Evolutionary conservation across 2,888 invertebrate genomes (phyloP), one percentile per base, ranked within the genome.

Genomic region (Acanthosoma haemorrhoidale): DNA sequence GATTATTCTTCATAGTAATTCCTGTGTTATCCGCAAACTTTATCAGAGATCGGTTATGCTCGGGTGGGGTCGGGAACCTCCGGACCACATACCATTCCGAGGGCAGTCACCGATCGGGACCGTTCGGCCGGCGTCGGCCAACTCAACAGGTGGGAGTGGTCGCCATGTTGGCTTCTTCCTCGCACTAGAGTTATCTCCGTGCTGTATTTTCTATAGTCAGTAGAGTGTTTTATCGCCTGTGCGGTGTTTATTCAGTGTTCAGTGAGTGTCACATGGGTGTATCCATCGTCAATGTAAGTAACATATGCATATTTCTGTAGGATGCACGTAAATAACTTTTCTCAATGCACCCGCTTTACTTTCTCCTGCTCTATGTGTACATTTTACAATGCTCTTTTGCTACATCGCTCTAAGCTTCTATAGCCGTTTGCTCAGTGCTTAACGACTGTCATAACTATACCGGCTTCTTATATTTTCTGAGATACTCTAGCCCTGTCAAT

Each of bases 101-200:
- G 43, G 43, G 31, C 34, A 51, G 51, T 51, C 51, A 25, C 51
- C 25, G 68, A 60, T 60, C 60, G 60, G 36, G 43, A 18, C 29
- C 21, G 18, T 41, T 68, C 71, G 71, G 68, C 16, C 31, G 13
- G 51, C 29, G 21, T 34, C 68, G 60, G 39, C 21, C 31, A 34
- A 60, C 57, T 72, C 75, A 75, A 74, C 75, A 75, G 74, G 74
- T 75, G 73, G 74, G 75, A 75, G 74, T 72, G 73, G 73, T 71
- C 73, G 73, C 73, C 74, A 74, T 70, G 72, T 75, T 76, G 38
- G 39, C 64, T 41, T 64, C 29, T n/a, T 29, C 9, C 41, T 51
- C 8, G 51, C 18, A 43, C 29, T 51, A 51, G 25, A 25, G 51
- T 25, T 21, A n/a, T 51, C 21, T 51, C 13, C 25, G n/a, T n/a